phyloP scores from a whole-genome alignment of 2,797 vertebrate genomes.

The Diglossa cyanea region DNA sequence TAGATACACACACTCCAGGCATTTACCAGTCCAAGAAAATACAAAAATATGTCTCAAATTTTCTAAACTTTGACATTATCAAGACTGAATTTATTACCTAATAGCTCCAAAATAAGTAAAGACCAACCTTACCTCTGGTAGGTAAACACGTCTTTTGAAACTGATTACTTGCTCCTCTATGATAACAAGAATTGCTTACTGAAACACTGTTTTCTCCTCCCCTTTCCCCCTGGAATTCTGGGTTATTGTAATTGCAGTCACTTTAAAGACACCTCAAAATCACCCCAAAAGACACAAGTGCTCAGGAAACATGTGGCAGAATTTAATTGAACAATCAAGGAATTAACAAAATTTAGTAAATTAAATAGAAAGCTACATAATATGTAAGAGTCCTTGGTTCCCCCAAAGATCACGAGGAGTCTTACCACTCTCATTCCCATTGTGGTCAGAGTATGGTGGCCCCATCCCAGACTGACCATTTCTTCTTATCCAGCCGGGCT shows the following conservation, averaged over 20 bases:
- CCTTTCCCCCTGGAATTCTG: neutral
- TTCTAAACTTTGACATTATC: neutral
- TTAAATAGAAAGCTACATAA: neutral
- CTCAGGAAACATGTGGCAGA: neutral
- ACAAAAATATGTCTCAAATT: neutral
- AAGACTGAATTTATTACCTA: neutral
- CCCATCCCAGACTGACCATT: neutral
- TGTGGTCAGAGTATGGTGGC: neutral
- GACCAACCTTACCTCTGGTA: neutral
- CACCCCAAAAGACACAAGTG: neutral
- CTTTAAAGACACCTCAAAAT: neutral
- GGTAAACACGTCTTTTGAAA: neutral
- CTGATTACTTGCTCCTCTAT: neutral
- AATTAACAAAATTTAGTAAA: neutral
- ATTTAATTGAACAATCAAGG: neutral
- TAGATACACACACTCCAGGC: fast-evolving
- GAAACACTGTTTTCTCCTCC: neutral
- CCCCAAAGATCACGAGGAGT: neutral
- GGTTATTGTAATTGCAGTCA: neutral
- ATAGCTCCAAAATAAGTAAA: neutral
- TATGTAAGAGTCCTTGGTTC: neutral
- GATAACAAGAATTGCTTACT: neutral
- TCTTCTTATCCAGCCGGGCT: slow-evolving; percentile 31
- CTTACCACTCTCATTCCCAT: slow-evolving; percentile 5
- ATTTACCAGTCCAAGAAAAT: neutral